These are phyloP conservation scores for Nothobranchius kuhntae DNA, from an alignment of 2,113 vertebrate species.

Conservation along the genomic window DNA sequence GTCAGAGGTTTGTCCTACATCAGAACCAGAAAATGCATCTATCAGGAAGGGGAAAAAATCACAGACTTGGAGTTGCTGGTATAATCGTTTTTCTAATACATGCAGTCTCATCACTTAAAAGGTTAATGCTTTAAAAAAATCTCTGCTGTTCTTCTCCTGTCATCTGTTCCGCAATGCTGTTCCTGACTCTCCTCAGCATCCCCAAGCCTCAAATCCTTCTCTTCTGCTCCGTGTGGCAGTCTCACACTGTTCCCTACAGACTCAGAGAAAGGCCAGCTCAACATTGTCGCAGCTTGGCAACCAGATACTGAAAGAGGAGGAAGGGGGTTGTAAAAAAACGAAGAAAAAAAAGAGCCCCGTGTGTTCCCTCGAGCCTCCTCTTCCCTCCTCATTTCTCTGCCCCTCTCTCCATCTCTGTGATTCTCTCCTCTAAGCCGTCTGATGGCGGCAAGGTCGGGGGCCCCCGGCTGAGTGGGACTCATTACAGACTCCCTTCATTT, in stretches of 20 bases:
- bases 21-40: neutral
- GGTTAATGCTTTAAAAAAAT: conserved; percentile 41
- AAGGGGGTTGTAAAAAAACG: conserved; percentile 57
- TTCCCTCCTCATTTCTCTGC: conserved; percentile 67
- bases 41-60: conserved; percentile 23
- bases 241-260: conserved; percentile 71
- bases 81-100: conserved; percentile 21
- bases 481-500: conserved; percentile 83
- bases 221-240: conserved; percentile 52
- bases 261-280: conserved; percentile 76
- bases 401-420: conserved; percentile 66
- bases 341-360: conserved; percentile 49
- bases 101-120: conserved; percentile 39
- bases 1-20: neutral
- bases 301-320: conserved; percentile 62
- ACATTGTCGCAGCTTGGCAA: conserved; percentile 80
- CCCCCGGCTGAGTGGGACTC: conserved; percentile 79
- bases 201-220: conserved; percentile 34
- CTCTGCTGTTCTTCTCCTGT: conserved; percentile 39
- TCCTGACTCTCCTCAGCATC: conserved; percentile 30
- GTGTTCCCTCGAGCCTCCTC: conserved; percentile 74
- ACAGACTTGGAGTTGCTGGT: conserved; percentile 19
- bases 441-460: conserved; percentile 74
- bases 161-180: conserved; percentile 40
- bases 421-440: conserved; percentile 75